Percentiles rank a stretch among this genome's conserved stretches.
Conservation (phyloP, 2,797 vertebrate species). For the Phrynocephalus guinanensis region DNA sequence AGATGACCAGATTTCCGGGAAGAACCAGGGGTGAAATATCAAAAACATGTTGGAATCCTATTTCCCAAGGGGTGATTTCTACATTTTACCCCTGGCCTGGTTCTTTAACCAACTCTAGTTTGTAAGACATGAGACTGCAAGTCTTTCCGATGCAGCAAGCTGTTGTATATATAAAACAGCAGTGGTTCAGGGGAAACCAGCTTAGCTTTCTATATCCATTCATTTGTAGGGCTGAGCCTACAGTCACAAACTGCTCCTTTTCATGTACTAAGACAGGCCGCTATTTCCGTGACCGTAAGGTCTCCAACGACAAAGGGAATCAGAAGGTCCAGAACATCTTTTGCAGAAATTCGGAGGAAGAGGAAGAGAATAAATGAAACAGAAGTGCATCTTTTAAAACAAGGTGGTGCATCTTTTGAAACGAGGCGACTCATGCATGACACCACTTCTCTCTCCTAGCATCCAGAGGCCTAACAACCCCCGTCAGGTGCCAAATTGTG, state of each 20-base stretch:
- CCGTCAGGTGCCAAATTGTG: not conserved
- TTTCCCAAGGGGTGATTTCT: too few species aligned
- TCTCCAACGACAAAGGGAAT: not conserved
- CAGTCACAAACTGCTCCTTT: not conserved
- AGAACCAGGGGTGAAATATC: not conserved
- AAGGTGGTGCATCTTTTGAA: too few species aligned
- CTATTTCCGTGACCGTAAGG: not conserved
- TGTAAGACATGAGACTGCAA: too few species aligned
- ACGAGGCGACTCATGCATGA: too few species aligned
- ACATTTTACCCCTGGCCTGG: not conserved
- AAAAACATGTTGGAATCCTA: not conserved
- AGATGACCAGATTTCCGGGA: not conserved
- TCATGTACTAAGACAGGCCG: too few species aligned
- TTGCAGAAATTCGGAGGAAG: not conserved
- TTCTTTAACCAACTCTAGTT: conserved; percentile 1
- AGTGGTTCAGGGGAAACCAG: not conserved
- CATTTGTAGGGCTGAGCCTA: not conserved
- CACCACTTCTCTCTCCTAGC: too few species aligned
- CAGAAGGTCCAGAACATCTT: not conserved
- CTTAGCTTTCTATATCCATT: not conserved
- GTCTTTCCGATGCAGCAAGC: not conserved
- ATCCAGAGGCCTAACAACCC: not conserved
- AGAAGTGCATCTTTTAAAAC: not conserved
- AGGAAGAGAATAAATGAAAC: not conserved
- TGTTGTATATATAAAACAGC: not conserved